phyloP scores from a whole-genome alignment of 2,888 invertebrate genomes.

The Anoplius nigerrimus region DNA sequence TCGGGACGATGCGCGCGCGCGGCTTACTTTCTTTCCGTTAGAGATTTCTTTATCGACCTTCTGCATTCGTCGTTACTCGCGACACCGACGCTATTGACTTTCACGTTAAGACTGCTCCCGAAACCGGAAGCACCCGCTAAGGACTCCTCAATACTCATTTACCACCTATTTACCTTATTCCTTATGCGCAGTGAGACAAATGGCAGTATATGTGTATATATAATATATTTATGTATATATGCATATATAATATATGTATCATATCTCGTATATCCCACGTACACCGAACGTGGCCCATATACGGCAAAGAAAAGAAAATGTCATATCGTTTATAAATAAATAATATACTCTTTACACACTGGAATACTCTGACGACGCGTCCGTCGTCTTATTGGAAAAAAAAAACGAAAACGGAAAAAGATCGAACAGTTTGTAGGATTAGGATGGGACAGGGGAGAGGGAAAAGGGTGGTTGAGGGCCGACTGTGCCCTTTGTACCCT shows the following conservation, averaged over 20 bases:
- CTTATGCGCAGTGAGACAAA: constrained; percentile 34
- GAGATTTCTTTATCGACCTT: constrained; percentile 15
- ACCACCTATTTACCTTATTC: not conserved
- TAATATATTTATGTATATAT: constrained; percentile 8
- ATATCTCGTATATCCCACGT: constrained; percentile 18
- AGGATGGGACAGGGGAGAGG: not conserved
- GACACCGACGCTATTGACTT: constrained; percentile 20
- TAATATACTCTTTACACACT: constrained; percentile 71
- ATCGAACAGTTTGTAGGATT: not conserved
- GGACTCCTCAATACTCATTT: not conserved
- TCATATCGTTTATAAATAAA: constrained; percentile 66
- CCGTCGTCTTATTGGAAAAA: constrained; percentile 43
- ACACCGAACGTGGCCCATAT: constrained; percentile 22
- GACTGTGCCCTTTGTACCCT: too few relatives aligned
- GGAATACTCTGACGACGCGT: constrained; percentile 66
- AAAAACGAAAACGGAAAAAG: constrained; percentile 8
- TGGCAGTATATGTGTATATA: constrained; percentile 42
- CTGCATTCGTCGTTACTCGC: not conserved
- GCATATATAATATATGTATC: constrained; percentile 2
- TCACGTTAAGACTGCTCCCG: too few relatives aligned
- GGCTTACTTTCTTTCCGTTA: constrained; percentile 33
- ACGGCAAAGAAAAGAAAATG: constrained; percentile 41
- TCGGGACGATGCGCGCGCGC: not conserved
- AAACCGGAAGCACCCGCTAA: too few relatives aligned
- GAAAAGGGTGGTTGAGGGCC: not conserved